Evolutionary conservation across 2,888 invertebrate species (phyloP).

Genomic region (Girardia tigrina): DNA sequence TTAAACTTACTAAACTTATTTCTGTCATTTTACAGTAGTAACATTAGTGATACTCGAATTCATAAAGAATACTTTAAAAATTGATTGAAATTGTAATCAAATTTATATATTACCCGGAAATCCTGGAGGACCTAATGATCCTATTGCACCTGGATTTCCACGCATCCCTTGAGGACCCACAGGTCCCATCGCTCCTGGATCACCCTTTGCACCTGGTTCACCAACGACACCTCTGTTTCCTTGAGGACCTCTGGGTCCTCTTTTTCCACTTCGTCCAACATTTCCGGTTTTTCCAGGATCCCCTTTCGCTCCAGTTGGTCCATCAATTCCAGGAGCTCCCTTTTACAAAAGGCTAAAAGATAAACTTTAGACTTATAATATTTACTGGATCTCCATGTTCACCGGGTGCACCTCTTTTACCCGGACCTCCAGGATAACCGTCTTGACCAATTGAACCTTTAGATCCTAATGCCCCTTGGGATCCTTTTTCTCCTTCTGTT

Average conservation of each 20-base stretch:
- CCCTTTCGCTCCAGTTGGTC: conserved; percentile 1
- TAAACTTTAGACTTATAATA: background rate
- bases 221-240: background rate
- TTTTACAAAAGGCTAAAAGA: background rate
- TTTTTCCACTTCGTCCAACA: background rate
- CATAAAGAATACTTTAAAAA: no score
- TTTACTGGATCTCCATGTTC: background rate
- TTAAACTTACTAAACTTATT: no score
- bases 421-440: background rate
- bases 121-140: background rate
- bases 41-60: no score
- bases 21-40: no score
- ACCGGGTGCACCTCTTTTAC: conserved; percentile 6
- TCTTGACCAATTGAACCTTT: background rate
- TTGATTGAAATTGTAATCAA: no score
- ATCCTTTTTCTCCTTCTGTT: conserved; percentile 4
- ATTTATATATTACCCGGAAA: background rate
- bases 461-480: background rate
- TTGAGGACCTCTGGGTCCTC: background rate
- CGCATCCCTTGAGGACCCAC: background rate
- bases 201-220: background rate
- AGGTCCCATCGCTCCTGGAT: background rate
- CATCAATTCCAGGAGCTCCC: background rate
- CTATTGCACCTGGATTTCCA: background rate
- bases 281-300: conserved; percentile 5